Evolutionary conservation across 2,888 invertebrate species (phyloP).

Genomic region (Drosophila infuscata): DNA sequence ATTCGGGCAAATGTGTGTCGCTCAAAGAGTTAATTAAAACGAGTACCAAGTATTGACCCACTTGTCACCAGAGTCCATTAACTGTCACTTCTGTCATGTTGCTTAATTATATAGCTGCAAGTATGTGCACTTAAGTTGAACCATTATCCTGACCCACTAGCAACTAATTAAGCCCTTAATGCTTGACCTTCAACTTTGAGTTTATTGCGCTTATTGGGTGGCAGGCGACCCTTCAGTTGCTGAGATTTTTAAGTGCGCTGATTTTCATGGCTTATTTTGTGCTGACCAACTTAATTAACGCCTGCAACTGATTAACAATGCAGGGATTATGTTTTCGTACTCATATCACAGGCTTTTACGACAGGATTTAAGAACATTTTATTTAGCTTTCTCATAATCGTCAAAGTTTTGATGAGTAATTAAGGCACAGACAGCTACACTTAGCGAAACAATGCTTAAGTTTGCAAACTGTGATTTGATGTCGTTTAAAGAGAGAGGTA

Average conservation of each 20-base stretch:
- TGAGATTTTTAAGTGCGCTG: neutral
- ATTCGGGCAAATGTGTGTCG: slow-evolving; percentile 4
- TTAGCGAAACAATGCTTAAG: neutral
- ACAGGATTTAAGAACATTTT: neutral
- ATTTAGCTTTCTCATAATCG: neutral
- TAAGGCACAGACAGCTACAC: neutral
- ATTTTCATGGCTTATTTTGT: slow-evolving; percentile 11
- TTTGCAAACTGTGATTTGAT: neutral
- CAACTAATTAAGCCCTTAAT: slow-evolving; percentile 24
- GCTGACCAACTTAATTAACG: slow-evolving; percentile 30
- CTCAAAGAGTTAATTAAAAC: slow-evolving; percentile 24
- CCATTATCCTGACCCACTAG: slow-evolving; percentile 7
- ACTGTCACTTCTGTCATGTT: neutral
- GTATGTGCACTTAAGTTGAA: neutral
- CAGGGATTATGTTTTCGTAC: slow-evolving; percentile 9
- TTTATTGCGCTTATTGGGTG: neutral
- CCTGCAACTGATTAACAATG: slow-evolving; percentile 29
- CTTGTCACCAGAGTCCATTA: neutral
- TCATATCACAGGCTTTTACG: slow-evolving; percentile 10
- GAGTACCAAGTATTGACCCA: neutral
- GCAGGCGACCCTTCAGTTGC: neutral
- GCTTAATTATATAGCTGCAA: neutral
- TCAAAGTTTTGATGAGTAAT: neutral
- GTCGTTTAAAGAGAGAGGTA: too few relatives aligned
- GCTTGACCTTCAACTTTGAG: slow-evolving; percentile 5